Base-by-base conservation (phyloP, 2,888 invertebrate species). In the Gastracanthus pulcherrimus region DNA sequence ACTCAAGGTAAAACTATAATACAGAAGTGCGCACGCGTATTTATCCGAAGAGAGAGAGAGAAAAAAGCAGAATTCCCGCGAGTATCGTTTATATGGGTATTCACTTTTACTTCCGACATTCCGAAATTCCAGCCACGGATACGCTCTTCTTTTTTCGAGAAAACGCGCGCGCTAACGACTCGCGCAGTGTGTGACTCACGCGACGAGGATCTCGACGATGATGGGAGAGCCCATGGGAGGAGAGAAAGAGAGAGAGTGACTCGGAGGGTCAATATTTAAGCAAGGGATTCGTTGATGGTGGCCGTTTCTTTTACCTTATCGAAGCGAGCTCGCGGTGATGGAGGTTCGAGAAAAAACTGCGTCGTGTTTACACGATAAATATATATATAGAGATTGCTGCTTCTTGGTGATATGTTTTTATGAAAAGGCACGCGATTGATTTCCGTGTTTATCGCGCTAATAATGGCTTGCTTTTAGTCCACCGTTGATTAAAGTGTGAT, bases 101-200 rank as follows among this genome's bases (percentile, higher is more conserved):
- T 9, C 38, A 48, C 36, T 62, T 69, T 75, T 38, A 51, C 69
- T 69, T 80, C 69, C 69, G 62, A 58, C 51, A 69, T 69, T 69
- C 60, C 66, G 66, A 64, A 80, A 76, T 64, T 45, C 70, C 67
- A 11, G n/a, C 41, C 16, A 34, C 23, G 69, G 69, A 58, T n/a
- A 69, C 69, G 69, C 69, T 67, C 23, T 16, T 26, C 48, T 16
- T n/a, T n/a, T n/a, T n/a, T n/a, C n/a, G n/a, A n/a, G n/a, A n/a
- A n/a, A n/a, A n/a, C n/a, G n/a, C n/a, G n/a, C n/a, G n/a, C 58
- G 31, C 31, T 38, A 72, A 64, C 64, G 72, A n/a, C n/a, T n/a
- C n/a, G n/a, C n/a, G n/a, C n/a, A 70, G 48, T 19, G 11, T 58
- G n/a, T 75, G 74, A 75, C 69, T 74, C 80, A 75, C 36, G 26